A percentile compares a stretch with the other conserved stretches of the same genome.
These are phyloP conservation scores for Chrysina gloriosa DNA, from an alignment of 2,888 invertebrate genomes.

Conservation along the genomic window DNA sequence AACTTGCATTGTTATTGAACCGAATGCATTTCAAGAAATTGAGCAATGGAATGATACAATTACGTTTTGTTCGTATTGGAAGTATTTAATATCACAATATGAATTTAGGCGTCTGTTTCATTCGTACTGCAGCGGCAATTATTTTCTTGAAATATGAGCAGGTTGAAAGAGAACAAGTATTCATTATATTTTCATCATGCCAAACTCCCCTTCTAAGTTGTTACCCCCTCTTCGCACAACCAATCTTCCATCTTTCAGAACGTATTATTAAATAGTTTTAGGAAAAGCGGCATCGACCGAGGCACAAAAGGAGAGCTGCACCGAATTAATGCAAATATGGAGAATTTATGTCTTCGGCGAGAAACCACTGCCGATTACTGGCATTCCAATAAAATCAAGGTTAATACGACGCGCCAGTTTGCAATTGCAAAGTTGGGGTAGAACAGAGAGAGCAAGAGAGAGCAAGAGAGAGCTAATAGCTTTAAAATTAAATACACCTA, in stretches of 20 bases:
- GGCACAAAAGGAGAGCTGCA: conserved; percentile 16
- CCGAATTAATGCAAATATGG: conserved; percentile 28
- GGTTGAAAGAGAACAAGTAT: conserved; percentile 5
- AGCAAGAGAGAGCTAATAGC: neutral
- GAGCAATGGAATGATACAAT: neutral
- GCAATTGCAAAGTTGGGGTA: neutral
- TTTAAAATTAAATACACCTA: neutral
- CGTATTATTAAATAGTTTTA: conserved; percentile 26
- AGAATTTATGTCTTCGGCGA: conserved; percentile 20
- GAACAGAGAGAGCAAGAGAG: neutral
- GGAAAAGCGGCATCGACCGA: neutral
- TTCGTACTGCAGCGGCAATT: conserved; percentile 11
- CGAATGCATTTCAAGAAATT: neutral
- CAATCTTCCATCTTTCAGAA: neutral
- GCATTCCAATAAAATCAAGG: conserved; percentile 21
- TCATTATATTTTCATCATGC: conserved; percentile 19
- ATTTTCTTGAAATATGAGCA: conserved; percentile 21
- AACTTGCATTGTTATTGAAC: too few species aligned
- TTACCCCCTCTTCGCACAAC: neutral
- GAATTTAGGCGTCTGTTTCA: neutral
- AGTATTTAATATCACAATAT: neutral
- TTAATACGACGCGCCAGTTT: conserved; percentile 4
- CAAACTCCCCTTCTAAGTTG: neutral
- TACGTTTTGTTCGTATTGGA: neutral
- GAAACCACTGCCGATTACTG: conserved; percentile 16